Percentiles rank a stretch among this genome's conserved stretches.
Conservation (phyloP, 2,113 vertebrate species). For the Coptodon bakossiorum region DNA sequence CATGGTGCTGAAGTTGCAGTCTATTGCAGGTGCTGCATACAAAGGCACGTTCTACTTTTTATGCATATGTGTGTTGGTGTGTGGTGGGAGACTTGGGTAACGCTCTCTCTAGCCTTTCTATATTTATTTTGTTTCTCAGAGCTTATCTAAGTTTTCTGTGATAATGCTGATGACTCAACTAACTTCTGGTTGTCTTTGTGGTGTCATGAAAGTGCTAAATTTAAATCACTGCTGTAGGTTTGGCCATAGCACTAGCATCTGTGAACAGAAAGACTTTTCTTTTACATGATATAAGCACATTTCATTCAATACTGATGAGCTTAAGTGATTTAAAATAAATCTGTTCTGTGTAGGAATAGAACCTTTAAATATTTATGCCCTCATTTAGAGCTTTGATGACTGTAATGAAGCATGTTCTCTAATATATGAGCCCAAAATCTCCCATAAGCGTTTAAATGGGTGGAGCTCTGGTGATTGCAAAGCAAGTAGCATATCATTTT, state of each 20-base stretch:
- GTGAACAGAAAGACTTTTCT: background rate
- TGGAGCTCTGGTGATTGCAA: background rate
- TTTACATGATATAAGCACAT: background rate
- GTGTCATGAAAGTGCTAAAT: background rate
- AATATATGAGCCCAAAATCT: background rate
- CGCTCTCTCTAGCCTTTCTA: background rate
- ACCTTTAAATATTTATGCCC: background rate
- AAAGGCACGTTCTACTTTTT: constrained; percentile 25
- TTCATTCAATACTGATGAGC: background rate
- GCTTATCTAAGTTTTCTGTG: background rate
- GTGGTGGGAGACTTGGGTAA: background rate
- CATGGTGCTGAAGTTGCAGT: constrained; percentile 61
- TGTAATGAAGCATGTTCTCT: background rate
- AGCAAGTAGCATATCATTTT: background rate
- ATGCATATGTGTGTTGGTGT: background rate
- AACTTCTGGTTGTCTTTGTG: background rate
- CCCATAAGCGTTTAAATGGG: background rate
- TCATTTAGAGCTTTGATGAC: background rate
- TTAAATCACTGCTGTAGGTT: background rate
- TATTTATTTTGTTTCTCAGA: background rate
- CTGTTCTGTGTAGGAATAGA: background rate
- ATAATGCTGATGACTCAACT: constrained; percentile 24
- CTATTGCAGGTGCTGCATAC: constrained; percentile 43
- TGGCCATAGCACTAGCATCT: background rate
- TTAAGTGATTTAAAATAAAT: background rate